These are phyloP conservation scores for Nephrotoma flavescens DNA, from an alignment of 2,888 invertebrate genomes.

Conservation along the genomic window DNA sequence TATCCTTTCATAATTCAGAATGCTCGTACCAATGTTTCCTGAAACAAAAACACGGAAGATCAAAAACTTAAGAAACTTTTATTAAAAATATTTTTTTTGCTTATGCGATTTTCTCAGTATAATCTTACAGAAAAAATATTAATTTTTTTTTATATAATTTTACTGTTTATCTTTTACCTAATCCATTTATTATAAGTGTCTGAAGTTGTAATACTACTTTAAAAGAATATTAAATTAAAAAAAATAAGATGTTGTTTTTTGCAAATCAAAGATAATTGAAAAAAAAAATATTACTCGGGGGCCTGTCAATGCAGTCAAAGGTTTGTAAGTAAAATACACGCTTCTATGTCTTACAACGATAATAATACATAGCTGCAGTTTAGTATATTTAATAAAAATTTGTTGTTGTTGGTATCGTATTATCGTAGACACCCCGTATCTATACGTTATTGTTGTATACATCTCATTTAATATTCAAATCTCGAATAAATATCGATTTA, in stretches of 20 bases:
- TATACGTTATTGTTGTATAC: background rate
- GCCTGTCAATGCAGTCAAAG: background rate
- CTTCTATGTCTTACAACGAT: background rate
- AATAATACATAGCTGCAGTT: background rate
- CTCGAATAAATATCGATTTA: background rate
- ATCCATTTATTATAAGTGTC: background rate
- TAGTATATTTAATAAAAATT: too few relatives aligned
- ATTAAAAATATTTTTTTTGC: background rate
- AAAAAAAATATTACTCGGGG: background rate
- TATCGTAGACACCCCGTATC: too few relatives aligned
- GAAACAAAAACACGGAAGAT: background rate
- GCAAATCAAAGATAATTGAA: background rate
- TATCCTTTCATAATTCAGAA: background rate
- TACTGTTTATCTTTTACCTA: background rate
- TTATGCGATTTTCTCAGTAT: background rate
- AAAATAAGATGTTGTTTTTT: background rate
- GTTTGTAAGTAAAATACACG: too few relatives aligned
- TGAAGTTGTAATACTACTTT: background rate
- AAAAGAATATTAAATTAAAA: background rate
- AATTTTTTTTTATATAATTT: background rate
- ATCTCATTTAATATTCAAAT: background rate
- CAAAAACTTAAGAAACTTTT: background rate
- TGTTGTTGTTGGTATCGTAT: too few relatives aligned
- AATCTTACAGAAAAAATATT: background rate
- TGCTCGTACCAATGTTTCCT: background rate